phyloP scores from a whole-genome alignment of 2,113 vertebrate genomes.

The Pipa parva region DNA sequence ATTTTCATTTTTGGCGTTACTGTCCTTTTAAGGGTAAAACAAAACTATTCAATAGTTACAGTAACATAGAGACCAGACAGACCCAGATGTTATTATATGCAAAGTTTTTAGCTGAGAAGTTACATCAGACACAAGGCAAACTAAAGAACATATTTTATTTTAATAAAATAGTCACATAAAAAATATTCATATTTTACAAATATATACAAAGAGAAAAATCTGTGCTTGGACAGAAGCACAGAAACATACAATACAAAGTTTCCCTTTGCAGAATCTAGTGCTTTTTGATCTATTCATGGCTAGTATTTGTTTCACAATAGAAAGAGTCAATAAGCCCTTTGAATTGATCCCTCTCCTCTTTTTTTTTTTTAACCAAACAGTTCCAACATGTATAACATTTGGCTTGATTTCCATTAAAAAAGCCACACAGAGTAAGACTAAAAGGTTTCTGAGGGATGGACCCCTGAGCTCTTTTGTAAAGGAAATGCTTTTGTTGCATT shows the following conservation, averaged over 20 bases:
- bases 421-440: constrained; percentile 73
- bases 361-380: constrained; percentile 55
- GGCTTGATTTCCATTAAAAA: constrained; percentile 86
- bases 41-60: no score
- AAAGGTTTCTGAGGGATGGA: constrained; percentile 66
- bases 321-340: constrained; percentile 76
- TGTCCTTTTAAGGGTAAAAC: no score
- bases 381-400: constrained; percentile 73
- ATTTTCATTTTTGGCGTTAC: no score
- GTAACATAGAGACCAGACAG: no score
- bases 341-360: constrained; percentile 57
- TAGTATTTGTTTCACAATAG: constrained; percentile 79
- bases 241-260: constrained; percentile 66
- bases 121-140: constrained; percentile 58
- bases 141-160: constrained; percentile 80
- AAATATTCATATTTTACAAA: constrained; percentile 76
- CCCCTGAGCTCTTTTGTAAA: constrained; percentile 74
- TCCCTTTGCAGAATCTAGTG: constrained; percentile 67
- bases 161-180: constrained; percentile 85
- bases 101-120: no score
- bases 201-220: constrained; percentile 64
- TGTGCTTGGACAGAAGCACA: constrained; percentile 51
- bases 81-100: no score
- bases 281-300: constrained; percentile 78
- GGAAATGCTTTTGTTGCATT: constrained; percentile 76